These are phyloP conservation scores for Vidua chalybeata DNA, from an alignment of 2,113 vertebrate genomes.

Conservation along the genomic window DNA sequence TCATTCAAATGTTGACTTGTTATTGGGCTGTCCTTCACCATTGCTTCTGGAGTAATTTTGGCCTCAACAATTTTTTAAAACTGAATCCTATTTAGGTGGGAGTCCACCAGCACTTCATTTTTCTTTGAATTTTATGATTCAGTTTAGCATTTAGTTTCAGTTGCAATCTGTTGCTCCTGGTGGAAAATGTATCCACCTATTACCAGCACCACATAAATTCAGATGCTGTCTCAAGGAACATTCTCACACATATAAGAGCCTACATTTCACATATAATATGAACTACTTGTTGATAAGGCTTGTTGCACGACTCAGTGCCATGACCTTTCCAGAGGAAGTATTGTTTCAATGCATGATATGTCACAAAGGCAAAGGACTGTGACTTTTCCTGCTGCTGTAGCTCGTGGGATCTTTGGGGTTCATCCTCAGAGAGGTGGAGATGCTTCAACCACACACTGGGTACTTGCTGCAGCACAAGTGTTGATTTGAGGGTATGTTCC, in stretches of 20 bases:
- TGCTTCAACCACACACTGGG: background rate
- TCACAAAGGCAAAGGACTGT: background rate
- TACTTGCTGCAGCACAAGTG: background rate
- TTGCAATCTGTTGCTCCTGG: constrained; percentile 1
- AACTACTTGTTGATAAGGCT: constrained; percentile 22
- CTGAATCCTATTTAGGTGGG: background rate
- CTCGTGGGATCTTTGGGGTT: background rate
- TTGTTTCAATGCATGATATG: background rate
- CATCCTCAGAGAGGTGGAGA: background rate
- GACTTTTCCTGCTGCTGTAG: background rate
- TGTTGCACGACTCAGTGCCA: background rate
- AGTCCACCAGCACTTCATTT: constrained; percentile 38
- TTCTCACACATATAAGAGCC: background rate
- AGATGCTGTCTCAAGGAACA: background rate
- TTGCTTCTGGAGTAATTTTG: background rate
- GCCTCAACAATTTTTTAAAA: background rate
- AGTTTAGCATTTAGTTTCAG: constrained; percentile 28
- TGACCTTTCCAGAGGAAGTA: constrained; percentile 1
- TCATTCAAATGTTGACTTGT: background rate
- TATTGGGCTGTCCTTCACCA: constrained; percentile 8
- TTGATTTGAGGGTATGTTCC: background rate
- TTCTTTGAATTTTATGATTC: constrained; percentile 32
- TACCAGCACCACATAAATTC: constrained; percentile 55
- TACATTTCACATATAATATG: constrained; percentile 24
- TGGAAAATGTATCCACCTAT: constrained; percentile 37